Evolutionary conservation across 2,888 invertebrate genomes (phyloP).

Genomic region (Gibbula magus): DNA sequence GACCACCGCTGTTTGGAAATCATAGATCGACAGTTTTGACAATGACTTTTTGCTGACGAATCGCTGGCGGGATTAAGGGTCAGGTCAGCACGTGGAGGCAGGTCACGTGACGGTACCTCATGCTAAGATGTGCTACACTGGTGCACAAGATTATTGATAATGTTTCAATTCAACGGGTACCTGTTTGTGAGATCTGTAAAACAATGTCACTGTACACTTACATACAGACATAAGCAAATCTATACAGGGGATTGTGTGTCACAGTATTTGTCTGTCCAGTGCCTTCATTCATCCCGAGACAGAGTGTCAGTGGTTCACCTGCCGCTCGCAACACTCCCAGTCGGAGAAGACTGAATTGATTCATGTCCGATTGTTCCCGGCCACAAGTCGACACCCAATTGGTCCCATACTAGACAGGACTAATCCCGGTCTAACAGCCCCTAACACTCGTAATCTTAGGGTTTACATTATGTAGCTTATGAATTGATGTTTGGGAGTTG

Average conservation of each 20-base stretch:
- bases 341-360: too few relatives aligned
- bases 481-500: too few relatives aligned
- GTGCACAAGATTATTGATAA: not conserved
- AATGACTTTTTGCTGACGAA: constrained; percentile 3
- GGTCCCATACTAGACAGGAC: too few relatives aligned
- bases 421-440: too few relatives aligned
- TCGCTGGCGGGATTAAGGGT: constrained; percentile 6
- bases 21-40: not conserved
- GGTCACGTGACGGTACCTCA: not conserved
- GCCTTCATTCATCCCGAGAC: too few relatives aligned
- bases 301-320: too few relatives aligned
- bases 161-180: not conserved
- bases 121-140: not conserved
- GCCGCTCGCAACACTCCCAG: too few relatives aligned
- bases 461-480: too few relatives aligned
- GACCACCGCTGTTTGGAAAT: not conserved
- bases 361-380: too few relatives aligned
- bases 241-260: not conserved
- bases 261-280: too few relatives aligned
- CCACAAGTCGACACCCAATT: too few relatives aligned
- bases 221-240: not conserved
- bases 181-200: not conserved
- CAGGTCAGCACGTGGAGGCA: not conserved
- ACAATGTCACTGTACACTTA: not conserved
- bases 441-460: too few relatives aligned